phyloP scores from a whole-genome alignment of 2,797 vertebrate species.

The Glyptemys insculpta region DNA sequence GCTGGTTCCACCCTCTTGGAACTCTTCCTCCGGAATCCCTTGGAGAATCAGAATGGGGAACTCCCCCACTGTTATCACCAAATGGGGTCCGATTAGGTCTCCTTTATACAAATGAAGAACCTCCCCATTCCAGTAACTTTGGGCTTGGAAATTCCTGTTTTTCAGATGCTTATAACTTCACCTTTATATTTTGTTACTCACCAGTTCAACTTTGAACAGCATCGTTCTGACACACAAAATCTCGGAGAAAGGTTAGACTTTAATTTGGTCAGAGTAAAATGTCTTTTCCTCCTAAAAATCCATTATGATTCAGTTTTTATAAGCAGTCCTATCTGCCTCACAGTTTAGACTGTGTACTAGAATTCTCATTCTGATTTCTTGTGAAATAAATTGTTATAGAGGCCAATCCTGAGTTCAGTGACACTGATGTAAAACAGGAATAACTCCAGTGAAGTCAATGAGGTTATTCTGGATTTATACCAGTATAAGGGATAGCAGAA shows the following conservation, averaged over 20 bases:
- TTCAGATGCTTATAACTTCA: background rate
- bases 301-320: background rate
- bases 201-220: background rate
- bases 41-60: background rate
- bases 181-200: background rate
- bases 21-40: background rate
- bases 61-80: background rate
- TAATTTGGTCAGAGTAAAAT: background rate
- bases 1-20: background rate
- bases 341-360: accelerated
- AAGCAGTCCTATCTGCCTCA: background rate
- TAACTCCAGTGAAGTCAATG: background rate
- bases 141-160: background rate
- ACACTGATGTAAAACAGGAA: background rate
- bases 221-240: background rate
- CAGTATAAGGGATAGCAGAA: background rate
- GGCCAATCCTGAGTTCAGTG: background rate
- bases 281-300: background rate
- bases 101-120: background rate
- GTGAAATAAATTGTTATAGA: background rate
- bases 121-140: accelerated
- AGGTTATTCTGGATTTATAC: slow-evolving; percentile 1
- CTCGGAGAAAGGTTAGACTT: background rate
- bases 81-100: accelerated
- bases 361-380: background rate